A percentile compares a stretch with the other conserved stretches of the same genome.
Conservation (phyloP, 23 tunicate species). For the Ascidia mentula region DNA sequence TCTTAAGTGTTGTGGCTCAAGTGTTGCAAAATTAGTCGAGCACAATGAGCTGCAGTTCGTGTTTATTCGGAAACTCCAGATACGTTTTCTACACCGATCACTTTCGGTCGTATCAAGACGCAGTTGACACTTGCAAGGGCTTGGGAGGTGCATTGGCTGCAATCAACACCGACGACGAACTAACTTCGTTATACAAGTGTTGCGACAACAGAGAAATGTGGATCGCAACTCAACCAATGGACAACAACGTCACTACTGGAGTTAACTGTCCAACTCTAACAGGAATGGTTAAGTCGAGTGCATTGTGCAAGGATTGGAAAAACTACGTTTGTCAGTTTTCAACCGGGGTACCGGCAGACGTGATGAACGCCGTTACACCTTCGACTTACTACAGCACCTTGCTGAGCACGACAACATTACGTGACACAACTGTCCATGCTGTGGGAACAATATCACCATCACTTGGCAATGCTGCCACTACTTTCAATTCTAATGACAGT, state of each 20-base stretch:
- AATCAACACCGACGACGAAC: background rate
- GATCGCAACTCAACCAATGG: background rate
- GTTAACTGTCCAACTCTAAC: background rate
- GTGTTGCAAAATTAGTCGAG: no score
- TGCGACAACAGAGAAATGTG: background rate
- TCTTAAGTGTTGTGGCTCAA: no score
- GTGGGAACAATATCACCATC: no score
- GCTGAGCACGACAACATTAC: no score
- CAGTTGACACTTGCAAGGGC: background rate
- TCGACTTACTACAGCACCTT: no score
- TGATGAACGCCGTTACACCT: background rate
- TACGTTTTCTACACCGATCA: background rate
- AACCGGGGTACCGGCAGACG: background rate
- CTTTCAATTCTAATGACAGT: no score
- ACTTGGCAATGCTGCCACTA: no score
- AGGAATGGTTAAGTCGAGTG: background rate
- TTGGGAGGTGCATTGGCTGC: background rate
- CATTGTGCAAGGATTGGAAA: background rate
- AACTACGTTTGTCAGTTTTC: background rate
- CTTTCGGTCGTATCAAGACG: background rate
- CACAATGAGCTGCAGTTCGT: background rate
- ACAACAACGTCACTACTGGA: background rate
- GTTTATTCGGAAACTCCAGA: background rate
- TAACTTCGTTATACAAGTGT: background rate
- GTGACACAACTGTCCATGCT: background rate